Evolutionary conservation across 1,140 invertebrate species (phyloP), one percentile per base, ranked within the genome.

Genomic region (Acromyrmex heyeri): DNA sequence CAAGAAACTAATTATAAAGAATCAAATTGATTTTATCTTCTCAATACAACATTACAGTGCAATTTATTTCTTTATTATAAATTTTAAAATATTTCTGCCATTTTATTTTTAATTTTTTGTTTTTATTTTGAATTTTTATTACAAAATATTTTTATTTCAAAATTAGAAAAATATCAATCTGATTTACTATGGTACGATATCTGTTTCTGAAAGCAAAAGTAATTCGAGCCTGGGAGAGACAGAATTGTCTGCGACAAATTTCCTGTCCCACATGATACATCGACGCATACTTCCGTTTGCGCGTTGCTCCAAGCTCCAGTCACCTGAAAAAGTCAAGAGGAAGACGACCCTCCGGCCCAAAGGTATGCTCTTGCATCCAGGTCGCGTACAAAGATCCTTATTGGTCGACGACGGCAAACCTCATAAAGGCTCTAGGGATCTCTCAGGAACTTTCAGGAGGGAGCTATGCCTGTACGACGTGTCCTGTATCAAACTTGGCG

Each of bases 401-500:
- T 55, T 77, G 64, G 70, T 57, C 44, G 61, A 86, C 83, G 55
- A 38, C 57, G 16, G 62, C 18, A 86, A 86, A 82, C 77, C 57
- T 86, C 48, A 55, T 24, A 48, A 27, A 76, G 38, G 34, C 70
- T 44, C 53, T 21, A 4, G 59, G n/a, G 61, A 65, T 77, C 83
- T 73, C 76, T 65, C 53, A 50, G 57, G 34, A 77, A 57, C 64
- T 89, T 89, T 72, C 70, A 62, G 55, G 21, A 79, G 62, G 48
- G 57, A 67, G 34, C 53, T 73, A 16, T 55, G 44, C 64, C 67
- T 27, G 38, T 34, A 50, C 59, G 62, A 76, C 55, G 72, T 86
- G 86, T 88, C 72, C 62, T 62, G 77, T 86, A 88, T 88, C 88
- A 64, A 62, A 76, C 76, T 88, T 75, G 53, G 16, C 48, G 62